phyloP scores from a whole-genome alignment of 2,113 vertebrate genomes.

The Pterocles orientalis region DNA sequence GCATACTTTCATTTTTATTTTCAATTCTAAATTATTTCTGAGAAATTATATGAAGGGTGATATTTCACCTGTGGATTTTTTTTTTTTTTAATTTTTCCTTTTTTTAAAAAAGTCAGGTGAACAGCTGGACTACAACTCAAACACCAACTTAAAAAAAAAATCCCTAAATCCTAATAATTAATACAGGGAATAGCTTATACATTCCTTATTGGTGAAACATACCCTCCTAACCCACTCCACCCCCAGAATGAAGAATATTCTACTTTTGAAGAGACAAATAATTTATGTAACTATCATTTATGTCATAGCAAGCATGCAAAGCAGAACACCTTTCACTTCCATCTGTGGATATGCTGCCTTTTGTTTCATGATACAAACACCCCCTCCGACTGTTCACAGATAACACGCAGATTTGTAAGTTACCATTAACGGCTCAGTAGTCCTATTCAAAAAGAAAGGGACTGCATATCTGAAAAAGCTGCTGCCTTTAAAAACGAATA shows the following conservation, averaged over 20 bases:
- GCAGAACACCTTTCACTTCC: neutral
- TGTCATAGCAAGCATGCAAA: neutral
- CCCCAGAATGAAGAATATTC: neutral
- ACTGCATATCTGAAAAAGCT: neutral
- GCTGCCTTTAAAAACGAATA: slow-evolving; percentile 2
- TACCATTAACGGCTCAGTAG: neutral
- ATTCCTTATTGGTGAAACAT: neutral
- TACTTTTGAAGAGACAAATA: neutral
- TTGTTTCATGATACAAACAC: neutral
- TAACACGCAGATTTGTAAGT: neutral
- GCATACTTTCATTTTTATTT: neutral
- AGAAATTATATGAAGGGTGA: neutral
- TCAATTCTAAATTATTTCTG: neutral
- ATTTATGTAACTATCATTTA: neutral
- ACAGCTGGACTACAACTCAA: neutral
- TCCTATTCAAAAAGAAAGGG: neutral
- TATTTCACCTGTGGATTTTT: neutral
- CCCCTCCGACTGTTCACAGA: neutral
- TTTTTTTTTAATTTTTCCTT: neutral
- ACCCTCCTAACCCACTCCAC: neutral
- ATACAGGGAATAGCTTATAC: neutral
- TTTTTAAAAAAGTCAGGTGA: neutral
- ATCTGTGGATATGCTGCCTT: neutral
- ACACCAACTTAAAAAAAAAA: neutral
- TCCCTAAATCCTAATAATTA: neutral